Evolutionary conservation across 2,888 invertebrate species (phyloP), one percentile per base, ranked within the genome.

Genomic region (Andrena bicolor): DNA sequence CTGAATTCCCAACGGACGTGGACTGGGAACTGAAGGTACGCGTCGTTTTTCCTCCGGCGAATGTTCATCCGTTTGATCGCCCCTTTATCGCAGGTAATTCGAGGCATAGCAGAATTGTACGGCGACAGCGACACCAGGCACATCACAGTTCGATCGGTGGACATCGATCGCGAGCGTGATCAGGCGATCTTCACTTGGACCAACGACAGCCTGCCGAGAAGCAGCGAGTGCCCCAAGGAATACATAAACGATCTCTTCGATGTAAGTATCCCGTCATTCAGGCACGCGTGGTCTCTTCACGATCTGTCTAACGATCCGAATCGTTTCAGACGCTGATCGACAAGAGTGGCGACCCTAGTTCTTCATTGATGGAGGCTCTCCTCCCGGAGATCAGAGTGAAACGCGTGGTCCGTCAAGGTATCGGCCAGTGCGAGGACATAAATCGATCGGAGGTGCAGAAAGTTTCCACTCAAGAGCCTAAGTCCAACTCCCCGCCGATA

Each of bases 121-220:
- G 94, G 93, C 26, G 95, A 95, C 90, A 91, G 90, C 80, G 95
- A 96, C 85, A 94, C 96, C 92, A 95, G 96, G 30, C 96, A 96
- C 76, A 95, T 98, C 83, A 96, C 96, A 0, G 97, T 98, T 0
- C 94, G 97, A 66, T 95, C 95, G 51, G 95, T 96, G 28, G 96
- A 96, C 51, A 94, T 95, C 48, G 96, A 95, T 91, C 95, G 95
- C 20, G 51, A 51, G 51, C 51, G 51, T n/a, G 96, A 95, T 90
- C 95, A 95, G 90, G 96, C 95, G 87, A 96, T 96, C 88, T 97
- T 96, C 92, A 96, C 96, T 41, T 98, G 97, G 97, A 97, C 98
- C 23, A 99, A 99, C 91, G 98, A 98, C 87, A 97, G 97, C 7
- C 93, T 98, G 87, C 96, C 97, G 0, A 96, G 96, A 66, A 96